Evolutionary conservation across 2,888 invertebrate genomes (phyloP), one percentile per base, ranked within the genome.

Genomic region (Zygothrica quintamaculata): DNA sequence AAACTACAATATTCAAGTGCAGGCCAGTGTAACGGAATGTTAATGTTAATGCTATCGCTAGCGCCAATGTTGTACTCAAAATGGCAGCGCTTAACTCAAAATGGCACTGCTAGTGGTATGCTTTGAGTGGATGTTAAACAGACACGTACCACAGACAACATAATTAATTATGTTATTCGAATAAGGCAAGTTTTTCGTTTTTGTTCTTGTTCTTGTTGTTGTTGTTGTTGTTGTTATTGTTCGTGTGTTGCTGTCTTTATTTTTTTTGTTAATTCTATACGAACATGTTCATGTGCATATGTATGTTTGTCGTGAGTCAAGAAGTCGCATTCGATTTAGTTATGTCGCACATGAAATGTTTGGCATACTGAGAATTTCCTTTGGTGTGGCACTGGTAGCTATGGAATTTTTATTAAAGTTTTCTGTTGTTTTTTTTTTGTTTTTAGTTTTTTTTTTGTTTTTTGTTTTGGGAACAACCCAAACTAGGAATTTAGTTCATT

Each of bases 401-500:
- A 42, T 56, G 67, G 81, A 74, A 77, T 77, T 74, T 9, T 16
- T 46, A 40, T 34, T 66, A 47, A n/a, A n/a, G n/a, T n/a, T 65
- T 64, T 34, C 50, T 4, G 18, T 8, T 1, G 12, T 13, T 34
- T 34, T 22, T 22, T 1, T 34, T 34, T 11, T 34, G 11, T 34
- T 34, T 13, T 13, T 12, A 9, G 11, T 3, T 9, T 9, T 33
- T 33, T 3, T 33, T 33, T 33, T 26, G 26, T 26, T 26, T 4
- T 8, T 26, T 15, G 1, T 9, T n/a, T 42, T 46, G 25, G 33
- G 36, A 33, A 25, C 16, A 40, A 39, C n/a, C 13, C 4, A 22
- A 65, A 62, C 61, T 39, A 59, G 43, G 64, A 80, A 77, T 77
- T 77, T 56, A 47, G 48, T 64, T 70, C 56, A 65, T 57, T 22